phyloP scores from a whole-genome alignment of 2,797 vertebrate genomes.

The Varecia variegata region DNA sequence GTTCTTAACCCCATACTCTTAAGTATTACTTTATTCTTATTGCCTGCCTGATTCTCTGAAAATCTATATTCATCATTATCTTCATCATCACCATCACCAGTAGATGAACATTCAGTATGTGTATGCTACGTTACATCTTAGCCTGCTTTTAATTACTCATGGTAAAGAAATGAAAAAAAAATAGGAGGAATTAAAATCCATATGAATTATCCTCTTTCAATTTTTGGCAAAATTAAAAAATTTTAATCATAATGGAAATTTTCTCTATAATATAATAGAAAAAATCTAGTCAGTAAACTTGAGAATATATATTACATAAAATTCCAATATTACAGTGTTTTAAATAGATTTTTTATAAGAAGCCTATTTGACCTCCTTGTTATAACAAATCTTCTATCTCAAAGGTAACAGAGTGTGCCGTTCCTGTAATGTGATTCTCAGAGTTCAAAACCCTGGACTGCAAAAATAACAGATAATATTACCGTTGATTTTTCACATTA shows the following conservation, averaged over 20 bases:
- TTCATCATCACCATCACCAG: neutral
- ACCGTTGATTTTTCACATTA: neutral
- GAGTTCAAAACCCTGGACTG: neutral
- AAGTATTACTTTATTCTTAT: neutral
- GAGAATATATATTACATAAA: neutral
- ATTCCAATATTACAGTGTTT: neutral
- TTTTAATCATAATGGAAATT: neutral
- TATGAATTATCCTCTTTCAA: constrained; percentile 2
- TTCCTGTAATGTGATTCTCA: neutral
- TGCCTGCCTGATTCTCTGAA: neutral
- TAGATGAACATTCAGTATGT: neutral
- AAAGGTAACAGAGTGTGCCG: neutral
- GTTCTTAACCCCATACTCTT: neutral
- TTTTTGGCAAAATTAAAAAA: neutral
- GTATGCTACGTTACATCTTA: neutral
- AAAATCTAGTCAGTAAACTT: neutral
- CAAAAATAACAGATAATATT: neutral
- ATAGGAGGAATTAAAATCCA: neutral
- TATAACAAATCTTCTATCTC: constrained; percentile 23
- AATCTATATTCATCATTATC: neutral
- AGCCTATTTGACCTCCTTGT: neutral
- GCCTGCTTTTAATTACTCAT: neutral
- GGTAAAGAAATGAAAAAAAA: neutral
- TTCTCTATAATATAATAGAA: neutral
- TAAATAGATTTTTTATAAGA: neutral